A percentile compares a stretch with the other conserved stretches of the same genome.
These are phyloP conservation scores for Theocolax elegans DNA, from an alignment of 1,140 invertebrate genomes.

Conservation along the genomic window DNA sequence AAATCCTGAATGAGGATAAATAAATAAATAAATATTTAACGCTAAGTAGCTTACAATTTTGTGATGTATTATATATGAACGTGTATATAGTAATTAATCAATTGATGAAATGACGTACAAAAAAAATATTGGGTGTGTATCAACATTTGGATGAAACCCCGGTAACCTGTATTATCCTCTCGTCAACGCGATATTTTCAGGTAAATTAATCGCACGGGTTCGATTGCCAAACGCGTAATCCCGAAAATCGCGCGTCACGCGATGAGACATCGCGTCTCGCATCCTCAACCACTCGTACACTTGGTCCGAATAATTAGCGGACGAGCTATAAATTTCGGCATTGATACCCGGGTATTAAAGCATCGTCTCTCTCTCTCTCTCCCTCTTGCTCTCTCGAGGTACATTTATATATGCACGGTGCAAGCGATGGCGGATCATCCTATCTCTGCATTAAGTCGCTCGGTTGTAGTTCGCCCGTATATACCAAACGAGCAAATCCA, in stretches of 20 bases:
- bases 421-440: neutral
- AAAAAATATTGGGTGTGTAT: no score
- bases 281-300: neutral
- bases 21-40: no score
- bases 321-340: constrained; percentile 10
- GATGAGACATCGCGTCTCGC: neutral
- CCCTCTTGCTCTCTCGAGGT: neutral
- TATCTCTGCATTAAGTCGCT: neutral
- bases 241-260: neutral
- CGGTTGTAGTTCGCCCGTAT: neutral
- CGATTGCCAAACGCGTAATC: constrained; percentile 9
- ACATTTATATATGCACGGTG: constrained; percentile 1
- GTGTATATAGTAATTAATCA: no score
- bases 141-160: no score
- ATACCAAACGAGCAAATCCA: constrained; percentile 1
- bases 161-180: no score
- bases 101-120: no score
- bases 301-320: constrained; percentile 14
- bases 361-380: neutral
- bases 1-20: no score
- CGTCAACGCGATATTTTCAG: no score
- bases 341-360: neutral
- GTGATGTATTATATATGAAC: no score
- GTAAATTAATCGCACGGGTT: no score
- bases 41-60: no score